These are phyloP conservation scores for Sylvia borin DNA, from an alignment of 2,797 vertebrate species.

Conservation along the genomic window DNA sequence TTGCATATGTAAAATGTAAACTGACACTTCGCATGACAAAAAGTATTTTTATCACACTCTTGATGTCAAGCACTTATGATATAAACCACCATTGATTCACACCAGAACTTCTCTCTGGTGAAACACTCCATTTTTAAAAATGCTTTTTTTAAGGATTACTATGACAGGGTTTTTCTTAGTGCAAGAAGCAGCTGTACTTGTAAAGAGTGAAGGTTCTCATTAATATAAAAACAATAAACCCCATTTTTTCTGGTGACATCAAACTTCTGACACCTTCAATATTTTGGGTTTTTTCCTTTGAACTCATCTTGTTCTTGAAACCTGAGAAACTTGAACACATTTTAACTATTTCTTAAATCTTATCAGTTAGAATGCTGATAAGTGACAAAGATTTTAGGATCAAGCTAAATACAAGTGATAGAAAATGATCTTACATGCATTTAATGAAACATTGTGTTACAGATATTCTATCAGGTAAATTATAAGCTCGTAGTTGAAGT, in stretches of 20 bases:
- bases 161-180: not conserved
- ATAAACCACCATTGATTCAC: not conserved
- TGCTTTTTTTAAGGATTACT: not conserved
- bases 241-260: not conserved
- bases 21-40: not conserved
- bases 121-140: not conserved
- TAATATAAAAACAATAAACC: not conserved
- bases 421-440: not conserved
- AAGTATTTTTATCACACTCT: conserved; percentile 21
- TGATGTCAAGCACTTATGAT: conserved; percentile 6
- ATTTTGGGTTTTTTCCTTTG: not conserved
- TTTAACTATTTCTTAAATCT: conserved; percentile 7
- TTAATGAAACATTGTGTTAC: not conserved
- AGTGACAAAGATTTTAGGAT: conserved; percentile 18
- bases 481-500: not conserved
- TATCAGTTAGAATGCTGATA: not conserved
- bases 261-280: not conserved
- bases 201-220: not conserved
- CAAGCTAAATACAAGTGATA: not conserved
- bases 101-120: not conserved
- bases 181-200: not conserved
- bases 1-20: not conserved
- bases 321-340: not conserved
- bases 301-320: not conserved
- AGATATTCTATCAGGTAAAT: not conserved